Evolutionary conservation across 2,888 invertebrate species (phyloP).

Genomic region (Crematogaster levior): DNA sequence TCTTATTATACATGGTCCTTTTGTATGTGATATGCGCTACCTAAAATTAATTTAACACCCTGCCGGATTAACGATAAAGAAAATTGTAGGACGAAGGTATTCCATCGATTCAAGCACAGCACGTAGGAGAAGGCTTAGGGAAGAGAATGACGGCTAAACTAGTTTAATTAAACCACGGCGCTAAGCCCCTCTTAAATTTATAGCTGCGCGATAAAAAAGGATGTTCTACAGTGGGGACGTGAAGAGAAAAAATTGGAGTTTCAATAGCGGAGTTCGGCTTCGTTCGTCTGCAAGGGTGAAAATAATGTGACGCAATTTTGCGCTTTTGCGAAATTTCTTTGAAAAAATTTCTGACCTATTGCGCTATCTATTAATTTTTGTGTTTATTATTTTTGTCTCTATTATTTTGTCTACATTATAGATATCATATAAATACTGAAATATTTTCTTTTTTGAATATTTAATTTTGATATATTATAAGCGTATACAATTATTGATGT

Average conservation of each 20-base stretch:
- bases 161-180: conserved; percentile 81
- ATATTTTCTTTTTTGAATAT: background rate
- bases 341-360: background rate
- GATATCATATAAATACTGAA: background rate
- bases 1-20: conserved; percentile 28
- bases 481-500: background rate
- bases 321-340: conserved; percentile 28
- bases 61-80: conserved; percentile 51
- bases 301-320: conserved; percentile 62
- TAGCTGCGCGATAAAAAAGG: conserved; percentile 70
- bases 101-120: conserved; percentile 61
- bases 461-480: background rate
- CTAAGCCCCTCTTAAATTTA: conserved; percentile 76
- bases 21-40: conserved; percentile 25
- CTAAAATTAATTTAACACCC: conserved; percentile 62
- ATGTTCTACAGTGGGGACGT: conserved; percentile 53
- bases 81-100: conserved; percentile 53
- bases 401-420: background rate
- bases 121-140: conserved; percentile 50
- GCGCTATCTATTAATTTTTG: too few species aligned
- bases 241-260: conserved; percentile 71
- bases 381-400: background rate
- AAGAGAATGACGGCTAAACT: conserved; percentile 71
- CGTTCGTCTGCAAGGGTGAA: conserved; percentile 53
- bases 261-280: conserved; percentile 69